phyloP scores from a whole-genome alignment of 2,797 vertebrate species.

The Aldrovandia affinis region DNA sequence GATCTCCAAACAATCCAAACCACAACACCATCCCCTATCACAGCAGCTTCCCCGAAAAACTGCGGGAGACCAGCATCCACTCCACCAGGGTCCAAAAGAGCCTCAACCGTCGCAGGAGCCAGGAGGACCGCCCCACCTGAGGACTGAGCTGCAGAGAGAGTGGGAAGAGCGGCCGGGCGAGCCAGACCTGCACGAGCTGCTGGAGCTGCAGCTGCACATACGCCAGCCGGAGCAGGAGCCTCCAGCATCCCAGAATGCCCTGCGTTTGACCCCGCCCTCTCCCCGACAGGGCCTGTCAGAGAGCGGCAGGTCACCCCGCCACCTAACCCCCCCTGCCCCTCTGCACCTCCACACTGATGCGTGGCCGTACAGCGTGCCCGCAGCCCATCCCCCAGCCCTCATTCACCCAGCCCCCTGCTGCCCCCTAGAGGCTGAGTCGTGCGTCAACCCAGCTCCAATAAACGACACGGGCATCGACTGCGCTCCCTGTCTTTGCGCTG shows the following conservation, averaged over 20 bases:
- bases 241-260: background rate
- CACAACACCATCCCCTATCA: background rate
- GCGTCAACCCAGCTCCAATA: background rate
- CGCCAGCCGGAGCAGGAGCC: background rate
- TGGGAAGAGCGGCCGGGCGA: background rate
- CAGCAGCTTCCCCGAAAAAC: background rate
- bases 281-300: constrained; percentile 28
- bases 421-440: background rate
- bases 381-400: background rate
- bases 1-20: background rate
- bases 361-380: background rate
- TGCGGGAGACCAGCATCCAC: background rate
- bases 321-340: background rate
- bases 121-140: background rate
- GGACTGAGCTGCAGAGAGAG: constrained; percentile 2
- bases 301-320: background rate
- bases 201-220: constrained; percentile 45
- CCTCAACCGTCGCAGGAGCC: background rate
- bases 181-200: constrained; percentile 39
- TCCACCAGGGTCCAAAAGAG: background rate
- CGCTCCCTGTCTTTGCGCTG: constrained; percentile 24
- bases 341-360: constrained; percentile 26
- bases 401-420: background rate
- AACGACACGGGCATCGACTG: background rate
- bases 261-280: background rate